Evolutionary conservation across 2,113 vertebrate genomes (phyloP).

Genomic region (Chauna torquata): DNA sequence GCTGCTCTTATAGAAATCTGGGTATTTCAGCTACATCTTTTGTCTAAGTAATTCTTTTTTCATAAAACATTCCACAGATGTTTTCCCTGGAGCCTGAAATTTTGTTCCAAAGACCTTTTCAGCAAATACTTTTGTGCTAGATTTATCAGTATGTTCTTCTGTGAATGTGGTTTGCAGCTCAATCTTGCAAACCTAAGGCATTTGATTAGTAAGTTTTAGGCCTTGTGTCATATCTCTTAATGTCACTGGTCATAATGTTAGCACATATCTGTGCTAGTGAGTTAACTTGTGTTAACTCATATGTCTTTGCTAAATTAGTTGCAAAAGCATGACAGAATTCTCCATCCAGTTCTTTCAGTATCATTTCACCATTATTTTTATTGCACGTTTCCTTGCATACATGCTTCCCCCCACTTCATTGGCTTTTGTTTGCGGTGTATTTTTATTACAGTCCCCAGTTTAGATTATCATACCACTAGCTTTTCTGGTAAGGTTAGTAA

Average conservation of each 20-base stretch:
- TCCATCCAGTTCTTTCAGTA: background rate
- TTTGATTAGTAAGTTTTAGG: background rate
- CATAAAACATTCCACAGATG: slow-evolving; percentile 8
- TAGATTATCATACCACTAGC: background rate
- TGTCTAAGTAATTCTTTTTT: background rate
- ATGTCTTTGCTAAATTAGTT: background rate
- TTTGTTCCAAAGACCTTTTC: slow-evolving; percentile 8
- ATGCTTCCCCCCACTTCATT: background rate
- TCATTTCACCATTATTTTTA: background rate
- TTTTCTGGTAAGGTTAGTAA: background rate
- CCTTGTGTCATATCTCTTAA: background rate
- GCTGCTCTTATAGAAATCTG: background rate
- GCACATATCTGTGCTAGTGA: background rate
- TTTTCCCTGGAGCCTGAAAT: slow-evolving; percentile 39
- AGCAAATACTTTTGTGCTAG: background rate
- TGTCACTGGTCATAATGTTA: background rate
- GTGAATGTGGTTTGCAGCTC: background rate
- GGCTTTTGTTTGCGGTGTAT: background rate
- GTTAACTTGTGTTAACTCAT: background rate
- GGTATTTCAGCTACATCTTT: background rate
- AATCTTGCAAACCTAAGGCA: background rate
- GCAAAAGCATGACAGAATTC: background rate
- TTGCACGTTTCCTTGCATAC: fast-evolving
- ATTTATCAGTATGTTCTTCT: background rate
- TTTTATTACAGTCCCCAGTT: background rate